phyloP scores from a whole-genome alignment of 1,140 invertebrate species.

The Sesamia nonagrioides region DNA sequence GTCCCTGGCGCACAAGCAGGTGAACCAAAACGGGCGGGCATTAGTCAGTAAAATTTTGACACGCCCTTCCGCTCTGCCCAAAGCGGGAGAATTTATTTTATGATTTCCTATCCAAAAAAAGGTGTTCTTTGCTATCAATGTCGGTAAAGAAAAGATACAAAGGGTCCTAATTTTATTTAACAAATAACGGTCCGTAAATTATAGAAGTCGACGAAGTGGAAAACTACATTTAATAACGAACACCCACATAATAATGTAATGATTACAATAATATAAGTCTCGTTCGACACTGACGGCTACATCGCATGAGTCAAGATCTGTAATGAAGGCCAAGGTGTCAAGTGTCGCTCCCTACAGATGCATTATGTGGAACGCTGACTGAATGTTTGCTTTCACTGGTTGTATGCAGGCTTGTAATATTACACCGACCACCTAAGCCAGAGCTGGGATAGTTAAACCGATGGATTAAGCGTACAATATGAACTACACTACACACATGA shows the following conservation, averaged over 20 bases:
- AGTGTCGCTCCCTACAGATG: slow-evolving; percentile 75
- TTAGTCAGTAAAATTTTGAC: too few species aligned
- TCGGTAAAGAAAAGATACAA: too few species aligned
- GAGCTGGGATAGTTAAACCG: slow-evolving; percentile 44
- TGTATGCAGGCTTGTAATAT: slow-evolving; percentile 75
- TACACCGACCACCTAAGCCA: slow-evolving; percentile 66
- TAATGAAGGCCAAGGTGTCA: slow-evolving; percentile 78
- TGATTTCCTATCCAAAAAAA: too few species aligned
- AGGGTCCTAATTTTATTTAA: too few species aligned
- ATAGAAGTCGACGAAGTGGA: background rate
- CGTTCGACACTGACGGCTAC: slow-evolving; percentile 27
- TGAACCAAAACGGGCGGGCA: too few species aligned
- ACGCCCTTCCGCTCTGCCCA: too few species aligned
- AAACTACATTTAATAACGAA: slow-evolving; percentile 12
- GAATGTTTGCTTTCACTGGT: slow-evolving; percentile 79
- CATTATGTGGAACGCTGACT: slow-evolving; percentile 77
- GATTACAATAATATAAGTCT: slow-evolving; percentile 37
- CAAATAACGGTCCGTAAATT: too few species aligned
- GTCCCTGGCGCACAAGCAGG: too few species aligned
- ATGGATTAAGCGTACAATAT: slow-evolving; percentile 46
- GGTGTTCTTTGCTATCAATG: too few species aligned
- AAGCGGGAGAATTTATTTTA: too few species aligned
- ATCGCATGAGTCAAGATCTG: slow-evolving; percentile 44
- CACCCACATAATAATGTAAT: slow-evolving; percentile 4
- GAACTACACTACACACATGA: too few species aligned